Conservation (phyloP, 2,797 vertebrate species). For the Lophotriccus pileatus region DNA sequence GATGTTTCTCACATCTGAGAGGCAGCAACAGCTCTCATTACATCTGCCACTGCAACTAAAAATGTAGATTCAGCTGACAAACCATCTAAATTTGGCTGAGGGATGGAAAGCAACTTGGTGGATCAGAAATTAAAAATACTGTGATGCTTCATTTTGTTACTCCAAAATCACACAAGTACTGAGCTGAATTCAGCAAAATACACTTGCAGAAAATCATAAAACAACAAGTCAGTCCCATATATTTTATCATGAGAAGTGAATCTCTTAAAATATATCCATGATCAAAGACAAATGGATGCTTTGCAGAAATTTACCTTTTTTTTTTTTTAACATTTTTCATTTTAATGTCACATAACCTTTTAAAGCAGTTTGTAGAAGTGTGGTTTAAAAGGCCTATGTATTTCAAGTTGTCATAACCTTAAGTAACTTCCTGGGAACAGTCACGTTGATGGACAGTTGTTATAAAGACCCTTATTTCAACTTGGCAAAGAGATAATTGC, state of each 20-base stretch:
- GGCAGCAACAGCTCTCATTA: conserved; percentile 35
- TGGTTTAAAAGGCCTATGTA: neutral
- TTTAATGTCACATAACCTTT: neutral
- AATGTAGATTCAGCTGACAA: conserved; percentile 45
- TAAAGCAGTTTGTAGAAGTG: neutral
- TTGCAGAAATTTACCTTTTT: neutral
- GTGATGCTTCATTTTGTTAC: neutral
- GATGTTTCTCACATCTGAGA: conserved; percentile 19
- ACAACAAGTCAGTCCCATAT: neutral
- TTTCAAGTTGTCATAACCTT: neutral
- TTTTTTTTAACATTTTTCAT: neutral
- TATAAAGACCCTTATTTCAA: neutral
- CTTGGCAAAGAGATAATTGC: neutral
- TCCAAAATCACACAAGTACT: neutral
- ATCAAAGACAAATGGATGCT: neutral
- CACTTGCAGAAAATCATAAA: neutral
- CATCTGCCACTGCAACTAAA: conserved; percentile 38
- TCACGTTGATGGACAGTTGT: neutral
- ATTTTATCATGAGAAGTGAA: neutral
- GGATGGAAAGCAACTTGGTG: conserved; percentile 24
- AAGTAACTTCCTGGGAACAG: neutral
- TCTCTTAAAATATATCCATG: neutral
- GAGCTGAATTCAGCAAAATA: neutral
- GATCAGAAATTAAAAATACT: conserved; percentile 44
- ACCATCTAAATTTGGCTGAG: conserved; percentile 50